Evolutionary conservation across 2,888 invertebrate species (phyloP).

Genomic region (Gymnosoma rotundatum): DNA sequence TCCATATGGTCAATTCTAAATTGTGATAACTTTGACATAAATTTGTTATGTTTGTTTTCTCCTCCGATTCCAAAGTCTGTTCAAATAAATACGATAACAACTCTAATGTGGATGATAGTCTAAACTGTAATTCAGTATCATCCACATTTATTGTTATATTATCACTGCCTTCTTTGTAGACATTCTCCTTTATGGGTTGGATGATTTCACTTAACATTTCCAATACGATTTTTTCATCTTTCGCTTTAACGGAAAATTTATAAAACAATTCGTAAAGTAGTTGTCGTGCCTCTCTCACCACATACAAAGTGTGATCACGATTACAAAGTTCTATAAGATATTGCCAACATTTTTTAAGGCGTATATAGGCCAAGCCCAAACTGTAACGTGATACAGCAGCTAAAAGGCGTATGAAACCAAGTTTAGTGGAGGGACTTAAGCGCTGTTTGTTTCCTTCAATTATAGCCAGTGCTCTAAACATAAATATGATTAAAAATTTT

Average conservation of each 20-base stretch:
- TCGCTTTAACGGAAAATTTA: slow-evolving; percentile 81
- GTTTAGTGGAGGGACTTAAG: slow-evolving; percentile 85
- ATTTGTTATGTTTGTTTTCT: slow-evolving; percentile 78
- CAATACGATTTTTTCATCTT: slow-evolving; percentile 83
- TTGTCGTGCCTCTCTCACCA: slow-evolving; percentile 86
- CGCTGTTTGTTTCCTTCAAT: slow-evolving; percentile 73
- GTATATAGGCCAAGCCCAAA: slow-evolving; percentile 86
- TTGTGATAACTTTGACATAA: slow-evolving; percentile 79
- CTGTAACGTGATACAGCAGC: slow-evolving; percentile 85
- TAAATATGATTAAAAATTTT: background rate
- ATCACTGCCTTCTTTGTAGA: slow-evolving; percentile 81
- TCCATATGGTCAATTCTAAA: slow-evolving; percentile 79
- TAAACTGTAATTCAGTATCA: slow-evolving; percentile 83
- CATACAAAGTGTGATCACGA: slow-evolving; percentile 87
- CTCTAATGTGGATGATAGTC: slow-evolving; percentile 84
- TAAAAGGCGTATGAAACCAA: slow-evolving; percentile 87
- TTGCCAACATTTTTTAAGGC: slow-evolving; percentile 86
- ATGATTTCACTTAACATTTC: slow-evolving; percentile 84
- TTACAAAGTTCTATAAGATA: slow-evolving; percentile 86
- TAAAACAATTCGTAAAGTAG: slow-evolving; percentile 85
- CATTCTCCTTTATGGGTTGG: slow-evolving; percentile 84
- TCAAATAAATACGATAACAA: slow-evolving; percentile 84
- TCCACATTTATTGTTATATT: slow-evolving; percentile 81
- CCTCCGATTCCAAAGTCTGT: slow-evolving; percentile 82
- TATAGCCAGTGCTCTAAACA: slow-evolving; percentile 75